Evolutionary conservation across 2,113 vertebrate genomes (phyloP).

Genomic region (Salminus brasiliensis): DNA sequence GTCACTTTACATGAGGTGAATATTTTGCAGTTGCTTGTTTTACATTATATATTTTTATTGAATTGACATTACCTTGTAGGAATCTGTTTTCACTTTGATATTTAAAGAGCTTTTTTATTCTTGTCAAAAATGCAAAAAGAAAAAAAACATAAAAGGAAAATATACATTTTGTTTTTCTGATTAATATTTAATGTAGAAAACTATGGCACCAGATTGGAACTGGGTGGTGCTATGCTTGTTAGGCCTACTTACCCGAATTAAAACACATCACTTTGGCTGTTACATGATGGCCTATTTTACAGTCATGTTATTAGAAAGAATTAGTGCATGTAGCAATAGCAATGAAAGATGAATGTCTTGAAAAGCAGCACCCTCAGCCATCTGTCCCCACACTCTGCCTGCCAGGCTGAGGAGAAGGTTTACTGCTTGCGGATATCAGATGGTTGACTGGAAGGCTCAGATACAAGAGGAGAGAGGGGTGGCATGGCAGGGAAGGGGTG

Average conservation of each 20-base stretch:
- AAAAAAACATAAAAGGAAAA: too few relatives aligned
- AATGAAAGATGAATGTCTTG: slow-evolving; percentile 37
- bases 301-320: slow-evolving; percentile 18
- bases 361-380: slow-evolving; percentile 34
- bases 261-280: neutral
- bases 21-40: too few relatives aligned
- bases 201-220: neutral
- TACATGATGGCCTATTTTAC: slow-evolving; percentile 21
- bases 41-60: too few relatives aligned
- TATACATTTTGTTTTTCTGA: too few relatives aligned
- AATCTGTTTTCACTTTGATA: too few relatives aligned
- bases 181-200: neutral
- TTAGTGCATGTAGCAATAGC: slow-evolving; percentile 30
- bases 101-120: too few relatives aligned
- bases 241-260: neutral
- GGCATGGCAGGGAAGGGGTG: neutral
- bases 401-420: slow-evolving; percentile 13
- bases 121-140: too few relatives aligned
- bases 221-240: neutral
- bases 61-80: too few relatives aligned
- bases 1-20: too few relatives aligned
- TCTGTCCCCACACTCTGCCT: slow-evolving; percentile 38
- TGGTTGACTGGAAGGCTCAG: neutral
- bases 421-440: slow-evolving; percentile 34
- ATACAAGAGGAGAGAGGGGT: neutral